Conservation (phyloP, 2,113 vertebrate genomes). For the Toxotes jaculatrix region DNA sequence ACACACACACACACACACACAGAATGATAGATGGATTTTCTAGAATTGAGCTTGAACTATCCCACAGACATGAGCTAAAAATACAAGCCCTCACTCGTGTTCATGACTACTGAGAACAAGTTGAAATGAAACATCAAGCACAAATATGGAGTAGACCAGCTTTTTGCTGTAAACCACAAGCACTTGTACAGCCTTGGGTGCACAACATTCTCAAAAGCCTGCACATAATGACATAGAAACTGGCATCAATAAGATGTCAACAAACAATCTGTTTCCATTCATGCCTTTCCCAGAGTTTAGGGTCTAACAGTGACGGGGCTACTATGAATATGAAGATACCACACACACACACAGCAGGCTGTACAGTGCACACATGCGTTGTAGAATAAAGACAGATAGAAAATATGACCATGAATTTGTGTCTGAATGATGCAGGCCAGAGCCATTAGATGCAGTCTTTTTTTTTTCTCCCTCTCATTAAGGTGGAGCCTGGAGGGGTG, state of each 20-base stretch:
- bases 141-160: conserved; percentile 31
- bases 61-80: conserved; percentile 67
- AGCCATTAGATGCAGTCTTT: conserved; percentile 45
- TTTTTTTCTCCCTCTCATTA: conserved; percentile 68
- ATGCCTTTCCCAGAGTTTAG: conserved; percentile 42
- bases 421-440: conserved; percentile 15
- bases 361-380: background rate
- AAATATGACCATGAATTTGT: conserved; percentile 9
- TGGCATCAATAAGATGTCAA: conserved; percentile 56
- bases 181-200: conserved; percentile 42
- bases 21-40: conserved; percentile 35
- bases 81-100: conserved; percentile 57
- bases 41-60: conserved; percentile 44
- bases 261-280: conserved; percentile 62
- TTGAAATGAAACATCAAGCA: conserved; percentile 48
- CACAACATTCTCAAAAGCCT: conserved; percentile 21
- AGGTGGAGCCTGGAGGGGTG: conserved; percentile 65
- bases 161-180: conserved; percentile 46
- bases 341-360: conserved; percentile 2
- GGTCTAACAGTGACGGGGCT: conserved; percentile 8
- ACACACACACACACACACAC: conserved; percentile 47
- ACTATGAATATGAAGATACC: conserved; percentile 13
- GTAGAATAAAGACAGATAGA: background rate
- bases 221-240: conserved; percentile 54
- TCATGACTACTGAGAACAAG: conserved; percentile 58